A percentile compares a stretch with the other conserved stretches of the same genome.
phyloP scores from a whole-genome alignment of 2,888 invertebrate species.

The Meandrusa payeni region DNA sequence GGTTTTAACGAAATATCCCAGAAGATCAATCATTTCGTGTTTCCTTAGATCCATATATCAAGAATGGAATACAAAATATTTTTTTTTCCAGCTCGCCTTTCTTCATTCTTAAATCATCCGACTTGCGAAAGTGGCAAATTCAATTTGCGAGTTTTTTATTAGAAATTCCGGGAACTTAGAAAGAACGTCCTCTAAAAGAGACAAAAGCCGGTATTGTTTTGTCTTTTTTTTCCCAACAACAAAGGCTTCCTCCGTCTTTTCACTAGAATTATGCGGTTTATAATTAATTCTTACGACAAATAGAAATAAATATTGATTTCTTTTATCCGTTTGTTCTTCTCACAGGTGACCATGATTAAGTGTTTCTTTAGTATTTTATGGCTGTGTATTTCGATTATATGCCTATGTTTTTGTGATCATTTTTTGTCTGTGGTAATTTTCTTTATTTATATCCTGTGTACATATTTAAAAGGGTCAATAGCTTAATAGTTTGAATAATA shows the following conservation, averaged over 20 bases:
- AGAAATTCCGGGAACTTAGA: slow-evolving; percentile 24
- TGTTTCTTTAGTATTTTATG: no score
- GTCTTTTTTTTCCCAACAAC: slow-evolving; percentile 18
- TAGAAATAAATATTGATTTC: slow-evolving; percentile 16
- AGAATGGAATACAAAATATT: slow-evolving; percentile 17
- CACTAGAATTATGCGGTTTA: slow-evolving; percentile 19
- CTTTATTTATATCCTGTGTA: no score
- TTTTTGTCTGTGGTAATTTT: no score
- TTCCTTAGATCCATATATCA: slow-evolving; percentile 13
- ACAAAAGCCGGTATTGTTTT: slow-evolving; percentile 25
- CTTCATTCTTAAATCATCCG: slow-evolving; percentile 19
- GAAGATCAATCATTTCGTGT: slow-evolving; percentile 21
- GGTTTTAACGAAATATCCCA: slow-evolving; percentile 19
- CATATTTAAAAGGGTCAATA: no score
- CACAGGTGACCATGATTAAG: no score
- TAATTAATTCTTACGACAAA: slow-evolving; percentile 22
- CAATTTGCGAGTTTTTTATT: slow-evolving; percentile 24
- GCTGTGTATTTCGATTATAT: no score
- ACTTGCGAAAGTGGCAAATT: slow-evolving; percentile 22
- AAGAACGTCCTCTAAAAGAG: slow-evolving; percentile 22
- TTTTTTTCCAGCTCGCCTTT: slow-evolving; percentile 7
- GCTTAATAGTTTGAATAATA: no score
- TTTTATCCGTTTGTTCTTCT: slow-evolving; percentile 5
- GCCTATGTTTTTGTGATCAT: no score
- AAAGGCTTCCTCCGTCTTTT: slow-evolving; percentile 23